Conservation (phyloP, 2,113 vertebrate species). For the Ardeotis arabs region DNA sequence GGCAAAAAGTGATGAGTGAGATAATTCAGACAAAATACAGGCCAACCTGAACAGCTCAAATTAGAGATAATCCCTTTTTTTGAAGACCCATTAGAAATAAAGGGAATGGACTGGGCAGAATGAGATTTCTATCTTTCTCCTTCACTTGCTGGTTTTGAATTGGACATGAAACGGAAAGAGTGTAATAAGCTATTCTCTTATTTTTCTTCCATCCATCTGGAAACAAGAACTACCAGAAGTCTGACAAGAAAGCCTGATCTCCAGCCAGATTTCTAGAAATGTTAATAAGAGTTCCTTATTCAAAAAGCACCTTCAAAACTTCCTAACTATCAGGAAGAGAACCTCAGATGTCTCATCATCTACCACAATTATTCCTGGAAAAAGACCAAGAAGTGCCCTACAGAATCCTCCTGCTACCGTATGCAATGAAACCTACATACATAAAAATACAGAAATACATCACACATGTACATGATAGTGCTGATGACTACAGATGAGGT, state of each 20-base stretch:
- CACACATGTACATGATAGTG: not conserved
- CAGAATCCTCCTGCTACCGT: constrained; percentile 52
- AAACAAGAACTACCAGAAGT: constrained; percentile 74
- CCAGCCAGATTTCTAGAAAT: constrained; percentile 74
- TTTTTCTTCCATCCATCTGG: constrained; percentile 71
- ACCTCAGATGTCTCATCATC: constrained; percentile 60
- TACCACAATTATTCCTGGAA: constrained; percentile 64
- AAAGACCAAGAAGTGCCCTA: constrained; percentile 59
- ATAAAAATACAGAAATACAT: not conserved
- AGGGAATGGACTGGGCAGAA: not conserved
- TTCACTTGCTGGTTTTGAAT: constrained; percentile 45
- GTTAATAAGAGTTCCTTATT: constrained; percentile 71
- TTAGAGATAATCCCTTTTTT: not conserved
- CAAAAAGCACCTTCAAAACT: constrained; percentile 65
- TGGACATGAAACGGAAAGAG: constrained; percentile 54
- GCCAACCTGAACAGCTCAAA: not conserved
- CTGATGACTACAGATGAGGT: not conserved
- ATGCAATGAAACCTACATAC: not conserved
- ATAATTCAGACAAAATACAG: not conserved
- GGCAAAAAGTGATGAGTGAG: not conserved
- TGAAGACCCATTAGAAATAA: not conserved
- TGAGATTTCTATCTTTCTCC: not conserved
- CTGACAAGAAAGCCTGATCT: constrained; percentile 77
- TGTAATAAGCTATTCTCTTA: constrained; percentile 65
- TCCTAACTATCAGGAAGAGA: not conserved